Percentiles rank a stretch among this genome's conserved stretches.
phyloP scores from a whole-genome alignment of 2,888 invertebrate species.

The Chrysotoxum bicinctum region DNA sequence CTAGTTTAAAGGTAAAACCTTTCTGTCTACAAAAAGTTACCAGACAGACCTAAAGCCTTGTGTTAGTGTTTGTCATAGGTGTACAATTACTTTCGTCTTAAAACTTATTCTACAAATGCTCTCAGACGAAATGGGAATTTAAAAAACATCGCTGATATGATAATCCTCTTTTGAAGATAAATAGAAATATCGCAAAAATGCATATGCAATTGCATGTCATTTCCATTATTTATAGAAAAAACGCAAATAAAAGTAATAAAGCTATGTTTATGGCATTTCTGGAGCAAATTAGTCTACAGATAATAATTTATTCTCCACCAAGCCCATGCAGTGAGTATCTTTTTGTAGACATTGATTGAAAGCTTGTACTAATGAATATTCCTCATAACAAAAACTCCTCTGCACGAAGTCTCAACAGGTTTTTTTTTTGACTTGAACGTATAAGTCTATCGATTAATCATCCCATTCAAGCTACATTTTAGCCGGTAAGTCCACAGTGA shows the following conservation, averaged over 20 bases:
- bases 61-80: too few species aligned
- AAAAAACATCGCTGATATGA: too few species aligned
- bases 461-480: background rate
- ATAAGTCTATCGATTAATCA: conserved; percentile 2
- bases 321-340: background rate
- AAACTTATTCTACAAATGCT: too few species aligned
- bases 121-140: too few species aligned
- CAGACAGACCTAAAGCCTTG: too few species aligned
- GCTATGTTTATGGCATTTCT: background rate
- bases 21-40: too few species aligned
- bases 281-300: background rate
- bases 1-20: too few species aligned
- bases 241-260: background rate
- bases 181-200: too few species aligned
- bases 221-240: too few species aligned
- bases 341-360: background rate
- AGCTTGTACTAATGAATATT: background rate
- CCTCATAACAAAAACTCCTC: background rate
- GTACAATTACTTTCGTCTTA: too few species aligned
- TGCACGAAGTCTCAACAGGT: background rate
- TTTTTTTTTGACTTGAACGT: background rate
- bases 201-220: background rate
- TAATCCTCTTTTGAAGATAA: too few species aligned
- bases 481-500: background rate
- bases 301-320: background rate